Base-by-base conservation (phyloP, 2,797 vertebrate genomes). In the Loris lydekkerianus region DNA sequence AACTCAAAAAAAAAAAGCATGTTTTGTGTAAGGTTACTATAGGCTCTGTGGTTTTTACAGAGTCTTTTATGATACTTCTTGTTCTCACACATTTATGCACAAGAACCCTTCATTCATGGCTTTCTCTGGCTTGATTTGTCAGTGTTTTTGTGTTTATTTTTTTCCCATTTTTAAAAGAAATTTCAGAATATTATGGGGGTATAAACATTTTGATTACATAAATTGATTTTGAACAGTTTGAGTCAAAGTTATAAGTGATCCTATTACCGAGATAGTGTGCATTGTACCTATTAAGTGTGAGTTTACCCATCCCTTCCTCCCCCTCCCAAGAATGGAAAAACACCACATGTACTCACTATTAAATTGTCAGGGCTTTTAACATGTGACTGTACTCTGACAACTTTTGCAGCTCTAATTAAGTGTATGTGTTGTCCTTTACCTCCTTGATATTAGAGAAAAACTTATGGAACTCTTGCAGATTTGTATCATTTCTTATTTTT, bases 401-500 rank as follows among this genome's bases (percentile, higher is more conserved):
- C 61, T 31, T 65, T 31, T 14, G 14, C 27, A 65, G 61, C 29
- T 69, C 0, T 60, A 43, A 21, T 63, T 37, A 60, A 76, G 11
- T 72, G 5, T 76, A 29, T 8, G 40, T 85, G 25, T 78, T 60
- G 73, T 84, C 34, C 6, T 92, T 73, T 77, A 40, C 31, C 34
- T 91, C 69, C n/a, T 90, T 86, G 2, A 70, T 2, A 13, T 81
- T 46, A 21, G 31, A 17, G 37, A 84, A 67, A 85, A 61, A 20
- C 18, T 75, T 65, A 65, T 37, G n/a, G n/a, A 81, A 43, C 14
- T 89, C 21, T 80, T 72, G 27, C 65, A 72, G 14, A 69, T 91
- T 91, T 88, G 17, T 75, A 75, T 90, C 40, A 77, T 77, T 91
- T 80, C 34, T 93, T 84, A 53, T 88, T 95, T 93, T 63, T 37